Conservation (phyloP, 2,797 vertebrate species). For the Acanthurus tractus region DNA sequence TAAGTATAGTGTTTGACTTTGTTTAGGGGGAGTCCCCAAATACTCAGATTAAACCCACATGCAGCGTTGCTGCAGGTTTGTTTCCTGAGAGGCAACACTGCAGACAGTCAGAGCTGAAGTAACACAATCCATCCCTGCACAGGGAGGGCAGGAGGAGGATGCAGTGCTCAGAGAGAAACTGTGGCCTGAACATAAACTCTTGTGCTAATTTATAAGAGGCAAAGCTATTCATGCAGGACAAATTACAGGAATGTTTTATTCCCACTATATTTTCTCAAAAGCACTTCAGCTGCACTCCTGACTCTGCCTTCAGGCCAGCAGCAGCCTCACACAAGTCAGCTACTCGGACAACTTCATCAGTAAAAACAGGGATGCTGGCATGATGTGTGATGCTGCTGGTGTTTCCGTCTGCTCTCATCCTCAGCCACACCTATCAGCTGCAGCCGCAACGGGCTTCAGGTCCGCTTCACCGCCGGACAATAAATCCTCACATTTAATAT, state of each 20-base stretch:
- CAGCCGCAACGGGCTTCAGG: too few species aligned
- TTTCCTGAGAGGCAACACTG: not conserved
- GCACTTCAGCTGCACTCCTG: not conserved
- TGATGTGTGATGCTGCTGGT: too few species aligned
- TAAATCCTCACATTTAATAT: too few species aligned
- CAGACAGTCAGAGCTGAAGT: not conserved
- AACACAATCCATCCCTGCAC: not conserved
- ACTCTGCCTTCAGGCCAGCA: not conserved
- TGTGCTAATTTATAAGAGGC: not conserved
- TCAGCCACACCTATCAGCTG: too few species aligned
- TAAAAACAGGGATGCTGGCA: too few species aligned
- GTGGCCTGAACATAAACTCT: not conserved
- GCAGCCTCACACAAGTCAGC: not conserved
- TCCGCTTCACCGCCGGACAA: too few species aligned
- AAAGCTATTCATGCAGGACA: not conserved
- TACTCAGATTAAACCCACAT: not conserved
- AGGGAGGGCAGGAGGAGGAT: not conserved
- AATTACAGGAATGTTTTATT: not conserved
- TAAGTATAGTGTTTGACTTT: conserved; percentile 8
- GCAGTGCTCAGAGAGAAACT: not conserved
- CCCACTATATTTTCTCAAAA: not conserved
- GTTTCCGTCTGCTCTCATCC: too few species aligned
- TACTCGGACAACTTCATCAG: not conserved
- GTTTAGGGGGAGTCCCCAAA: not conserved
- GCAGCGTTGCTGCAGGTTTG: not conserved